phyloP scores from a whole-genome alignment of 1,140 invertebrate species.

The Drosophila santomea region DNA sequence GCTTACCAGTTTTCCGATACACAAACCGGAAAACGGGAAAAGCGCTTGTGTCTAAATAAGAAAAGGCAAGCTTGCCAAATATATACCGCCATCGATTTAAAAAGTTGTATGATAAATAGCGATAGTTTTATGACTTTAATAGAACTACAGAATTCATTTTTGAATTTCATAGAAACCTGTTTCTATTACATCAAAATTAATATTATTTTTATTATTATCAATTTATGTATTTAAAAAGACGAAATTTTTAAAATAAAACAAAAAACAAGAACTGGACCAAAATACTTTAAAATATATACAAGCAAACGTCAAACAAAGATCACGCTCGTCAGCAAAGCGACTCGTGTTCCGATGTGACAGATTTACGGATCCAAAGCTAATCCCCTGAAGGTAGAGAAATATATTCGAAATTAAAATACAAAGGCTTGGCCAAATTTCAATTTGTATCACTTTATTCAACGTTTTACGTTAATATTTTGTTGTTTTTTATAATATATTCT shows the following conservation, averaged over 20 bases:
- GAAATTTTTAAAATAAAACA: not conserved
- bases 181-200: no score
- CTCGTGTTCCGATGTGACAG: slow-evolving; percentile 39
- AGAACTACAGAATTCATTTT: no score
- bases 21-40: not conserved
- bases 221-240: no score
- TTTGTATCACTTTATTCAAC: slow-evolving; percentile 79
- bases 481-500: slow-evolving; percentile 51
- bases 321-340: slow-evolving; percentile 29
- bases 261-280: not conserved
- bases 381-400: slow-evolving; percentile 36
- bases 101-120: no score
- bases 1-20: not conserved
- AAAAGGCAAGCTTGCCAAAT: no score
- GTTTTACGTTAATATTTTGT: slow-evolving; percentile 69
- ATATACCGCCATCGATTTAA: no score
- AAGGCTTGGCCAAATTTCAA: slow-evolving; percentile 20
- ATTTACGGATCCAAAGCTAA: slow-evolving; percentile 43
- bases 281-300: slow-evolving; percentile 2
- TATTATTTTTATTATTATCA: no score
- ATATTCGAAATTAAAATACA: slow-evolving; percentile 14
- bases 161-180: no score
- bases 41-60: not conserved
- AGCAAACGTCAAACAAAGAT: slow-evolving; percentile 38
- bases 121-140: no score